A percentile compares a stretch with the other conserved stretches of the same genome.
These are phyloP conservation scores for Altica lythri DNA, from an alignment of 2,888 invertebrate genomes.

Conservation along the genomic window DNA sequence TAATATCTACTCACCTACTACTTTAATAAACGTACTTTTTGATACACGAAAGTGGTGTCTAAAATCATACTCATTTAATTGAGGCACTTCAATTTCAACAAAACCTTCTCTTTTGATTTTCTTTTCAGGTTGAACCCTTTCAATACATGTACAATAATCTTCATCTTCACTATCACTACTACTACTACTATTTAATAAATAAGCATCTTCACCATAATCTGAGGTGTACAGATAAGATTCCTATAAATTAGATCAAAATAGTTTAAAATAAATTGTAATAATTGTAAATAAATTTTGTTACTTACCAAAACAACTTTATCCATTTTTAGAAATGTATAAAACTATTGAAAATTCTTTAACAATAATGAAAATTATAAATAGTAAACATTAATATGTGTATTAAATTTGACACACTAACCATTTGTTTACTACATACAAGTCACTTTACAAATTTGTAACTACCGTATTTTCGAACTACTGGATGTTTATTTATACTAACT, in stretches of 20 bases:
- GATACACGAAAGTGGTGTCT: conserved; percentile 26
- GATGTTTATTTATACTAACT: too few relatives aligned
- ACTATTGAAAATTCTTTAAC: too few relatives aligned
- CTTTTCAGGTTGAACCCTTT: conserved; percentile 9
- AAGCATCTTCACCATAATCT: conserved; percentile 29
- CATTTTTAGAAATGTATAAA: too few relatives aligned
- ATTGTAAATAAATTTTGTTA: too few relatives aligned
- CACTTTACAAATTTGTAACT: too few relatives aligned
- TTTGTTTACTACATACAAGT: too few relatives aligned
- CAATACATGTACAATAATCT: conserved; percentile 25
- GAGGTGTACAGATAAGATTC: conserved; percentile 31
- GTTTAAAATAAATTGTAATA: too few relatives aligned
- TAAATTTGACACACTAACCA: too few relatives aligned
- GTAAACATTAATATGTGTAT: too few relatives aligned
- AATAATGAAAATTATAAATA: too few relatives aligned
- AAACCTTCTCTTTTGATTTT: conserved; percentile 19
- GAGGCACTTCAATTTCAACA: conserved; percentile 24
- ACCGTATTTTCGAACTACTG: too few relatives aligned
- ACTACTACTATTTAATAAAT: conserved; percentile 29
- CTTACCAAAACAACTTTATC: too few relatives aligned
- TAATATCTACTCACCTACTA: conserved; percentile 14
- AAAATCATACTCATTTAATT: conserved; percentile 26
- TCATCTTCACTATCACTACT: conserved; percentile 28
- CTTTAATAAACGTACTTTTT: conserved; percentile 30
- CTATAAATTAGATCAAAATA: conserved; percentile 21